These are phyloP conservation scores for Ctenicera cuprea DNA, from an alignment of 2,888 invertebrate genomes.

Conservation along the genomic window DNA sequence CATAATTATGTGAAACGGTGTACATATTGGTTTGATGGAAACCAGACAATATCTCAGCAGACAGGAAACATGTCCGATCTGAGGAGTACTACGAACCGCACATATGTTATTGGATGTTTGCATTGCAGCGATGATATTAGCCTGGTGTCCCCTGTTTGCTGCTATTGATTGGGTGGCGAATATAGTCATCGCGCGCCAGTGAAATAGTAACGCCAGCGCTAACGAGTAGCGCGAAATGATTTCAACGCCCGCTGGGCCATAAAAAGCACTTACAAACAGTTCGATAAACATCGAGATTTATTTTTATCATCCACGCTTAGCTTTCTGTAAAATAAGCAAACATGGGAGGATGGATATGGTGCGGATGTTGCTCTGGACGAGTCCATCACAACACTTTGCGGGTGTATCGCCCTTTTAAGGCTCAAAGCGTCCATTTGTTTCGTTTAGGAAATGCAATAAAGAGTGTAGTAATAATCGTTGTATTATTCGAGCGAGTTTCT, in stretches of 20 bases:
- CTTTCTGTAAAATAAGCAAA: conserved; percentile 32
- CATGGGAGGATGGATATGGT: conserved; percentile 22
- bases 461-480: conserved; percentile 46
- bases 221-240: conserved; percentile 9
- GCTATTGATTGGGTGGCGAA: not conserved
- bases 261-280: conserved; percentile 30
- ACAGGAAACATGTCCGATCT: no score
- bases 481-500: conserved; percentile 54
- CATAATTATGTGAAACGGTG: no score
- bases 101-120: no score
- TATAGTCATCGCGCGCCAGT: not conserved
- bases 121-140: no score
- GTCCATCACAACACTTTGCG: conserved; percentile 23
- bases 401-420: conserved; percentile 26
- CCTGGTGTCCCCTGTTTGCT: no score
- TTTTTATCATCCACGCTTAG: conserved; percentile 32
- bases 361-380: conserved; percentile 40
- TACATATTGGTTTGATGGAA: no score
- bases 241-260: conserved; percentile 37
- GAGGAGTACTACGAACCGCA: no score
- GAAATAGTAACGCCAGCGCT: not conserved
- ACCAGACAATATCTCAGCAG: no score
- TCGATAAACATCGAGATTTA: conserved; percentile 25
- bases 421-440: conserved; percentile 35
- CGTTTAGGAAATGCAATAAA: conserved; percentile 55